phyloP scores from a whole-genome alignment of 2,797 vertebrate species.

The Tarsius wallacei region DNA sequence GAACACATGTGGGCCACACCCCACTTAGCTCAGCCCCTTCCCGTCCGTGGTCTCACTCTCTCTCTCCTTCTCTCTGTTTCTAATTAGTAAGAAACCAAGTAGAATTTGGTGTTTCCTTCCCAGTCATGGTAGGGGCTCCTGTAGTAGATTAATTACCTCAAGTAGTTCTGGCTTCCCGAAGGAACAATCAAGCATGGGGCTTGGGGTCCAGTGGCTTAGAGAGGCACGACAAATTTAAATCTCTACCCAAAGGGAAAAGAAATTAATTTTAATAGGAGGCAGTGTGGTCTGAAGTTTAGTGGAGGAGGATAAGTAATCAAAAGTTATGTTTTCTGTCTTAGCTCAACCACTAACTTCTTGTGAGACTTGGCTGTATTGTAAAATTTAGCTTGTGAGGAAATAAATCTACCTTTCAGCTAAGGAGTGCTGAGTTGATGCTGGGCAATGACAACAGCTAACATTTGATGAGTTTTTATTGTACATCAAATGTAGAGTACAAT shows the following conservation, averaged over 20 bases:
- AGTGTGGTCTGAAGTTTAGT: slow-evolving; percentile 79
- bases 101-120: slow-evolving; percentile 86
- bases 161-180: slow-evolving; percentile 85
- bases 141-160: slow-evolving; percentile 86
- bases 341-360: slow-evolving; percentile 81
- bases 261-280: slow-evolving; percentile 89
- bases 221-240: slow-evolving; percentile 84
- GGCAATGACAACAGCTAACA: not conserved
- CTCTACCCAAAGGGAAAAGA: slow-evolving; percentile 85
- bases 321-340: slow-evolving; percentile 84
- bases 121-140: slow-evolving; percentile 84
- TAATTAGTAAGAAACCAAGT: slow-evolving; percentile 88
- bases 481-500: not conserved
- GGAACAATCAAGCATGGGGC: slow-evolving; percentile 83
- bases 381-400: slow-evolving; percentile 74
- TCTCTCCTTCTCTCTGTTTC: slow-evolving; percentile 78
- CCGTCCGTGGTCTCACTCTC: not conserved
- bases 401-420: slow-evolving; percentile 79
- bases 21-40: slow-evolving; percentile 79
- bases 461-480: slow-evolving; percentile 59
- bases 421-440: not conserved
- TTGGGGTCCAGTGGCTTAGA: slow-evolving; percentile 84
- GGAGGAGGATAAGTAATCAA: slow-evolving; percentile 80
- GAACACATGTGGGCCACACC: slow-evolving; percentile 89
- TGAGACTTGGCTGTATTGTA: slow-evolving; percentile 77